Conservation (phyloP, 1,140 invertebrate genomes). For the Hyposmocoma kahamanoa region DNA sequence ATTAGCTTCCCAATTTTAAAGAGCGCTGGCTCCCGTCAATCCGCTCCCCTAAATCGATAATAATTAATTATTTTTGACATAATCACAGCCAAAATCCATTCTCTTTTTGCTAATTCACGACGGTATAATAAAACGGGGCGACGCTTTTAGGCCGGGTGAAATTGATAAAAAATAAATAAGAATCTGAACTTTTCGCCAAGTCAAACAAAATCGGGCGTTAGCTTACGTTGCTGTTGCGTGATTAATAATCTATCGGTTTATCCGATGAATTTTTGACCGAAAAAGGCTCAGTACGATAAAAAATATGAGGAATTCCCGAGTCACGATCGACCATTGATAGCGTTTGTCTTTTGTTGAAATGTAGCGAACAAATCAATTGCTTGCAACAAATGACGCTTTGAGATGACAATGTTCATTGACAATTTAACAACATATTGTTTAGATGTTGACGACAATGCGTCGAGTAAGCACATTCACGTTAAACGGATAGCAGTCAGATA, state of each 20-base stretch:
- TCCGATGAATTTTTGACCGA: not conserved
- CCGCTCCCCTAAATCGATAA: constrained; percentile 70
- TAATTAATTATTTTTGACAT: constrained; percentile 77
- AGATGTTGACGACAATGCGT: too few species aligned
- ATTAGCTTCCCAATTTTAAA: constrained; percentile 71
- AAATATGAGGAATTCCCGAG: too few species aligned
- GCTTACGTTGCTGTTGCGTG: constrained; percentile 39
- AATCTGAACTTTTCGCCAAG: constrained; percentile 53
- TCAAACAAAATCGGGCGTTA: constrained; percentile 58
- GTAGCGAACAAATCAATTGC: too few species aligned
- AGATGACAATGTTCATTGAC: too few species aligned
- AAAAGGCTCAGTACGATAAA: too few species aligned
- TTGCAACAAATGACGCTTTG: too few species aligned
- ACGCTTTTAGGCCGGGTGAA: constrained; percentile 62
- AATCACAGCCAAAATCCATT: constrained; percentile 74
- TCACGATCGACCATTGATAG: too few species aligned
- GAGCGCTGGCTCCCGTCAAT: constrained; percentile 58
- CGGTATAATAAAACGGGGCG: constrained; percentile 64
- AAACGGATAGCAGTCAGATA: constrained; percentile 11
- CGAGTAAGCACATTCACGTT: constrained; percentile 7
- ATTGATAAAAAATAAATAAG: constrained; percentile 73
- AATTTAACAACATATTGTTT: too few species aligned
- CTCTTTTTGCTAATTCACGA: constrained; percentile 75
- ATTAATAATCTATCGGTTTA: constrained; percentile 42
- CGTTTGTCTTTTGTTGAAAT: too few species aligned